A percentile compares a stretch with the other conserved stretches of the same genome.
These are phyloP conservation scores for Plagodis dolabraria DNA, from an alignment of 2,888 invertebrate genomes.

Conservation along the genomic window DNA sequence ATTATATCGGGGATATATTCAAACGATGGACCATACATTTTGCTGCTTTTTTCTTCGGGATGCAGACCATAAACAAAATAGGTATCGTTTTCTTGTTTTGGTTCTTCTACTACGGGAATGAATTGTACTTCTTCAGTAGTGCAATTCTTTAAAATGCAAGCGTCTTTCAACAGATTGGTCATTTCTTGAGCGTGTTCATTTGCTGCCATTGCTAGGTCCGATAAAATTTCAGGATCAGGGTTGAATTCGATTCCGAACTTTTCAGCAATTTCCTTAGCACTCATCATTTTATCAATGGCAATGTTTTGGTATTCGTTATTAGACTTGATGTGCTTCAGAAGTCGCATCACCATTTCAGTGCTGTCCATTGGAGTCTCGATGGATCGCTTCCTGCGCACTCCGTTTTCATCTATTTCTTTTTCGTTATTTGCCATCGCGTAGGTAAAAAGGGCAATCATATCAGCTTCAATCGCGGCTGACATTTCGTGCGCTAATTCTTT, in stretches of 20 bases:
- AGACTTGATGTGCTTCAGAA: slow-evolving; percentile 73
- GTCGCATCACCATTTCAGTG: slow-evolving; percentile 64
- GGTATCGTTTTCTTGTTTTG: slow-evolving; percentile 41
- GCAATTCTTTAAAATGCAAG: slow-evolving; percentile 52
- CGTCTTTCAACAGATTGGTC: slow-evolving; percentile 61
- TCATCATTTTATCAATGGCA: slow-evolving; percentile 81
- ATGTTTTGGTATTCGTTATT: slow-evolving; percentile 77
- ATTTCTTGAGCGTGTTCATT: slow-evolving; percentile 71
- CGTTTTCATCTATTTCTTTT: slow-evolving; percentile 48
- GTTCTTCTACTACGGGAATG: slow-evolving; percentile 39
- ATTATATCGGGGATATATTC: slow-evolving; percentile 33
- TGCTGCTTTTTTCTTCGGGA: slow-evolving; percentile 40
- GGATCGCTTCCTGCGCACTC: slow-evolving; percentile 62
- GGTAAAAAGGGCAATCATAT: slow-evolving; percentile 65
- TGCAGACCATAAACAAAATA: slow-evolving; percentile 47
- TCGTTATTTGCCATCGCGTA: slow-evolving; percentile 52
- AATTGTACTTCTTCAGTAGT: slow-evolving; percentile 46
- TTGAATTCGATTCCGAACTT: slow-evolving; percentile 73
- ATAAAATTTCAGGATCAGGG: slow-evolving; percentile 71
- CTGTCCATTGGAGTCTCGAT: slow-evolving; percentile 71
- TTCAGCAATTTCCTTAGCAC: slow-evolving; percentile 77
- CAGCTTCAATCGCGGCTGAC: slow-evolving; percentile 60
- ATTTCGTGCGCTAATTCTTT: slow-evolving; percentile 69
- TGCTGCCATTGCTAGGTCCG: slow-evolving; percentile 68
- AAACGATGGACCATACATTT: slow-evolving; percentile 35